phyloP scores from a whole-genome alignment of 2,797 vertebrate species.

The Mycteria americana region DNA sequence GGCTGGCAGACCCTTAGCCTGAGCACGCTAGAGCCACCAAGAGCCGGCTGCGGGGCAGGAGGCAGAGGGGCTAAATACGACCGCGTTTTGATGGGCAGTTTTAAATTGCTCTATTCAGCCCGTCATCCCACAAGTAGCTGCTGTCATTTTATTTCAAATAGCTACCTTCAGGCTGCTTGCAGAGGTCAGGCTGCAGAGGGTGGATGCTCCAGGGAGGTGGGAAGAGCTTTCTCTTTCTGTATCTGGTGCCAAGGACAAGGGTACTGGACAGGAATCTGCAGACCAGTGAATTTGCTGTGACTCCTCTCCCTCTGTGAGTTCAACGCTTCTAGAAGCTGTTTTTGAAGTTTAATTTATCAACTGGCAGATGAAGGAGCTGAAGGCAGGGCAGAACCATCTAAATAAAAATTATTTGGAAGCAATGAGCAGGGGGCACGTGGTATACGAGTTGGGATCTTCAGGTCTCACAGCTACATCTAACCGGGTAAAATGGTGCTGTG shows the following conservation, averaged over 20 bases:
- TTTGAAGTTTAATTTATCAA: neutral
- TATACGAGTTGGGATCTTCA: rapidly evolving
- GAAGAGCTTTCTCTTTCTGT: neutral
- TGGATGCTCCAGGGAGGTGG: neutral
- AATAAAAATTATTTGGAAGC: neutral
- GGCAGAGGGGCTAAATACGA: neutral
- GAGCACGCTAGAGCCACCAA: neutral
- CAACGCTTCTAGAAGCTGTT: neutral
- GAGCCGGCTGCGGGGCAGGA: neutral
- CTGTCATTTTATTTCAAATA: neutral
- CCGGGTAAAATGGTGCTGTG: rapidly evolving
- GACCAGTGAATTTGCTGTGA: neutral
- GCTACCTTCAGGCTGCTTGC: neutral
- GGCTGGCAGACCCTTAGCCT: neutral
- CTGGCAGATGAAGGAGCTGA: neutral
- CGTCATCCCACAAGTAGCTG: neutral
- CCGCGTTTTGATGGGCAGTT: neutral
- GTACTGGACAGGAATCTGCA: neutral
- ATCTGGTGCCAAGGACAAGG: neutral
- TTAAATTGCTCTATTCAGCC: neutral
- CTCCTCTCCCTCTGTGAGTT: neutral
- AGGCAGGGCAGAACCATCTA: neutral
- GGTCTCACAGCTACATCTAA: neutral
- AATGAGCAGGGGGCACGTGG: neutral
- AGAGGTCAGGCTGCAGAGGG: neutral